These are phyloP conservation scores for Lordiphosa mommai DNA, from an alignment of 1,140 invertebrate species.

Conservation along the genomic window DNA sequence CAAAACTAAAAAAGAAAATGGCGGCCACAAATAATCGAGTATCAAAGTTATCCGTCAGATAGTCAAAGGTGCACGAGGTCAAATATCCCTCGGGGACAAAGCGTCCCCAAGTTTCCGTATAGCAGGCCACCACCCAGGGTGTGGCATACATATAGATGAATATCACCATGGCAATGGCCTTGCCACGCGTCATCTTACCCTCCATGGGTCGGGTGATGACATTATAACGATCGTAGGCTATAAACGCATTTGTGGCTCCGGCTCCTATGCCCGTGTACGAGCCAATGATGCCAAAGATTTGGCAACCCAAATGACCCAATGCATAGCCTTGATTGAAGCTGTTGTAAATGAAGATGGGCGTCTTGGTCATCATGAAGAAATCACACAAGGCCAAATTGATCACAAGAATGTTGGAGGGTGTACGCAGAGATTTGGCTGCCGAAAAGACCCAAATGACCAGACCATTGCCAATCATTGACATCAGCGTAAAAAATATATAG, in stretches of 20 bases:
- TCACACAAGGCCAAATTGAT: conserved; percentile 93
- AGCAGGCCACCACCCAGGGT: conserved; percentile 89
- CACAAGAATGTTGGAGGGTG: conserved; percentile 95
- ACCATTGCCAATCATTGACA: conserved; percentile 90
- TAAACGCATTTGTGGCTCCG: conserved; percentile 86
- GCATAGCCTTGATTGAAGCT: conserved; percentile 90
- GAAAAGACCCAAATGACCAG: conserved; percentile 93
- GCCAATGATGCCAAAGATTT: conserved; percentile 89
- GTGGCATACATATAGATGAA: conserved; percentile 88
- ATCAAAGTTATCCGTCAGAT: conserved; percentile 87
- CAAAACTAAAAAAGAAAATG: conserved; percentile 89
- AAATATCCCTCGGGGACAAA: conserved; percentile 92
- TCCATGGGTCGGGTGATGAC: conserved; percentile 91
- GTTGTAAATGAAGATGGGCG: conserved; percentile 84
- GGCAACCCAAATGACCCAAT: conserved; percentile 86
- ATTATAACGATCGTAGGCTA: conserved; percentile 82
- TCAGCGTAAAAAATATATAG: conserved; percentile 89
- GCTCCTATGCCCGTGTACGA: conserved; percentile 91
- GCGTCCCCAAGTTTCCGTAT: conserved; percentile 89
- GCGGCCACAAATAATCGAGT: conserved; percentile 87
- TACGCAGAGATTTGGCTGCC: conserved; percentile 88
- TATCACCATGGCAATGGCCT: conserved; percentile 87
- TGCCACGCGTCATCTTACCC: conserved; percentile 87
- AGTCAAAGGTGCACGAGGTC: conserved; percentile 91
- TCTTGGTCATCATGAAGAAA: conserved; percentile 94